Evolutionary conservation across 2,113 vertebrate genomes (phyloP).

Genomic region (Ramphastos sulfuratus): DNA sequence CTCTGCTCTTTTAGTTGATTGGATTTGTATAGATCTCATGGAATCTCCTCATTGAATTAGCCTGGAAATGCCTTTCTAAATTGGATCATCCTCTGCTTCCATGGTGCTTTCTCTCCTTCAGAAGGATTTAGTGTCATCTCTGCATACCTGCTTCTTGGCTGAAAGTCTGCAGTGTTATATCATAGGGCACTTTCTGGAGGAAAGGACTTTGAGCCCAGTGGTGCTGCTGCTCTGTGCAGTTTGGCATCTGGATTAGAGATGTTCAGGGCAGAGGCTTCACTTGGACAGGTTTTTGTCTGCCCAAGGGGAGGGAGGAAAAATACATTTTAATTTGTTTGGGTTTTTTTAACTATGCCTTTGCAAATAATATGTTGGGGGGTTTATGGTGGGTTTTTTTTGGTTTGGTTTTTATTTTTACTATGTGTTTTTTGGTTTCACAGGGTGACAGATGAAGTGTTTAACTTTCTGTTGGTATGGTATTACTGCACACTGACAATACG

Average conservation of each 20-base stretch:
- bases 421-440: constrained; percentile 67
- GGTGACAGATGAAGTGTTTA: constrained; percentile 96
- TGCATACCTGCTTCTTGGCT: constrained; percentile 9
- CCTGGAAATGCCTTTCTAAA: constrained; percentile 44
- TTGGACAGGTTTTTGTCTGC: neutral
- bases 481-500: constrained; percentile 97
- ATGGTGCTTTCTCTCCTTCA: constrained; percentile 41
- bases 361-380: neutral
- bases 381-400: too few species aligned
- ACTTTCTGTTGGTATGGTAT: constrained; percentile 97
- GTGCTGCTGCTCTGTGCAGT: accelerated
- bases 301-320: neutral
- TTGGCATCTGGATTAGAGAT: neutral
- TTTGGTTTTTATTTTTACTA: neutral
- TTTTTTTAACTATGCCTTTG: neutral
- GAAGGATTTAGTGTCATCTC: constrained; percentile 41
- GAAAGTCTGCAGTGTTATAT: neutral
- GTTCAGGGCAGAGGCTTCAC: neutral
- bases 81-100: constrained; percentile 47
- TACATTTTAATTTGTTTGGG: too few species aligned
- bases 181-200: neutral
- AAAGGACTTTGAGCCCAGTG: neutral
- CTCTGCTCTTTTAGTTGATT: constrained; percentile 41
- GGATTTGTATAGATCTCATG: constrained; percentile 51
- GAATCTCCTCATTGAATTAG: constrained; percentile 63